phyloP scores from a whole-genome alignment of 2,113 vertebrate genomes.

The Sus scrofa region DNA sequence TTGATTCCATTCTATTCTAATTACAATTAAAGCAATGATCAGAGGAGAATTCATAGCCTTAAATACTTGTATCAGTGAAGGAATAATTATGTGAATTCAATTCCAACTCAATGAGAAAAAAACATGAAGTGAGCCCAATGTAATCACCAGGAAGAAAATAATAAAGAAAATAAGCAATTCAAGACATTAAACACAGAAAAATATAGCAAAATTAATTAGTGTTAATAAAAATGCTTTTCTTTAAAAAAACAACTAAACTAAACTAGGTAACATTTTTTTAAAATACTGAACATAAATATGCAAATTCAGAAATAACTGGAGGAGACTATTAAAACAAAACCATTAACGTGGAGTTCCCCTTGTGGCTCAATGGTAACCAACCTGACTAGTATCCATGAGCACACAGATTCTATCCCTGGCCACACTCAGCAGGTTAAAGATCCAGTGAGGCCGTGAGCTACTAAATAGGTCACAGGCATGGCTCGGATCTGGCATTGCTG shows the following conservation, averaged over 20 bases:
- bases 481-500: too few species aligned
- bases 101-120: background rate
- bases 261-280: background rate
- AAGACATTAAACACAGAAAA: background rate
- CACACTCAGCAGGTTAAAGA: too few species aligned
- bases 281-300: background rate
- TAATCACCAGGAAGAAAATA: background rate
- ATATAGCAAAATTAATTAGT: background rate
- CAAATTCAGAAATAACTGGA: background rate
- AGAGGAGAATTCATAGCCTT: background rate
- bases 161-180: background rate
- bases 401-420: too few species aligned
- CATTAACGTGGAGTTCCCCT: background rate
- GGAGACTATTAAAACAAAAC: background rate
- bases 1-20: too few species aligned
- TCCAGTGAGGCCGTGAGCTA: too few species aligned
- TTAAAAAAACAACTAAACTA: background rate
- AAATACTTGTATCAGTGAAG: background rate
- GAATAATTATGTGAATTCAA: background rate
- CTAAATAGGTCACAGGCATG: too few species aligned
- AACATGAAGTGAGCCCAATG: background rate
- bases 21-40: background rate
- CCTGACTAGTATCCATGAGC: too few species aligned
- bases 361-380: too few species aligned
- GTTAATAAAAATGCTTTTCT: background rate